A percentile compares a stretch with the other conserved stretches of the same genome.
Evolutionary conservation across 1,140 invertebrate genomes (phyloP).

Genomic region (Drosophila parvula): DNA sequence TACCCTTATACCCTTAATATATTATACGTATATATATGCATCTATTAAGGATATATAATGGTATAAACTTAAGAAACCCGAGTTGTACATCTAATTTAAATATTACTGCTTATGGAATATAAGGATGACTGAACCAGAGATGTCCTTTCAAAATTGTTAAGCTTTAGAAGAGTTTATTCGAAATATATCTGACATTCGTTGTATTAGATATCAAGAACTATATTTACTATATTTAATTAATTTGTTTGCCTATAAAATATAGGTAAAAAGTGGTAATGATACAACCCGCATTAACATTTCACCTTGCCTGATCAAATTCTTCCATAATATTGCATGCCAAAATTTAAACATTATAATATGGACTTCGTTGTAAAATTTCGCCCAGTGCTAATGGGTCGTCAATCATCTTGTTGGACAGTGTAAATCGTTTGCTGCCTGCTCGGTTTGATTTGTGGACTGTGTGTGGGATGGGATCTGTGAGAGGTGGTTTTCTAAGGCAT

Average conservation of each 20-base stretch:
- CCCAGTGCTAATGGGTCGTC: slow-evolving; percentile 26
- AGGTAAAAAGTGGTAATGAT: not conserved
- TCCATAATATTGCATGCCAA: not conserved
- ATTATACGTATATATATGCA: too few species aligned
- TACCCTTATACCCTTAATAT: too few species aligned
- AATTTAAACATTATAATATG: not conserved
- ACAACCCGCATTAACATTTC: not conserved
- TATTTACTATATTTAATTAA: too few species aligned
- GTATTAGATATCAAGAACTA: too few species aligned
- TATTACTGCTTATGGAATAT: too few species aligned
- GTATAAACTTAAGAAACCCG: too few species aligned
- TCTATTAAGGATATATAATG: too few species aligned
- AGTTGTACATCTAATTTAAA: too few species aligned
- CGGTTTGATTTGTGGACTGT: slow-evolving; percentile 57
- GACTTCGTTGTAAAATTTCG: not conserved
- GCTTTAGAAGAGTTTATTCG: too few species aligned
- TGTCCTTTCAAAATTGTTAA: too few species aligned
- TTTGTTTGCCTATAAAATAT: not conserved
- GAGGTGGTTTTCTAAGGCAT: slow-evolving; percentile 36
- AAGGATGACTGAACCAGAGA: too few species aligned
- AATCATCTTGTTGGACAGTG: slow-evolving; percentile 45
- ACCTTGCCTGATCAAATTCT: not conserved
- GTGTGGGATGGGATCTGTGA: slow-evolving; percentile 19
- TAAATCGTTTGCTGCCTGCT: slow-evolving; percentile 56
- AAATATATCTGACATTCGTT: too few species aligned